phyloP scores from a whole-genome alignment of 1,140 invertebrate genomes.

The Orussus abietinus region DNA sequence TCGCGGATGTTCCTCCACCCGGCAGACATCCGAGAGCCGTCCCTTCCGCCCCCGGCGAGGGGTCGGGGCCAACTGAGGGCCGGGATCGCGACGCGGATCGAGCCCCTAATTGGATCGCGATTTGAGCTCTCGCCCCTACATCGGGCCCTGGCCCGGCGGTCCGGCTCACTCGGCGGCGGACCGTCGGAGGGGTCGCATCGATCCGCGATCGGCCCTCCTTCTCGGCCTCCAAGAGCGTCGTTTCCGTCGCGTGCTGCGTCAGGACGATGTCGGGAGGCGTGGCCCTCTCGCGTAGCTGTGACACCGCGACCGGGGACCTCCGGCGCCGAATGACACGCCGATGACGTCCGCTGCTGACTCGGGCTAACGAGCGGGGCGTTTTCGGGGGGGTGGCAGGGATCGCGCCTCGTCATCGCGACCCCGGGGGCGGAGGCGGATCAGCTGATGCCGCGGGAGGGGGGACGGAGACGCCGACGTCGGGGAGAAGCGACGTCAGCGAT shows the following conservation, averaged over 20 bases:
- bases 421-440: constrained; percentile 25
- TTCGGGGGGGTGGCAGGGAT: constrained; percentile 39
- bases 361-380: constrained; percentile 53
- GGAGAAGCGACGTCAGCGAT: constrained; percentile 32
- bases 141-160: no score
- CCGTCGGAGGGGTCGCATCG: no score
- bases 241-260: constrained; percentile 38
- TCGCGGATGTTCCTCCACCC: no score
- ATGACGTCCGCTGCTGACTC: constrained; percentile 55
- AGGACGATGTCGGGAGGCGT: constrained; percentile 43
- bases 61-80: no score
- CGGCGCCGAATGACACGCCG: constrained; percentile 51
- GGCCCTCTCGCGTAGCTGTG: constrained; percentile 29
- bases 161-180: no score
- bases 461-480: not conserved
- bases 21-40: no score
- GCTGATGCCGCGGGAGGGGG: constrained; percentile 12
- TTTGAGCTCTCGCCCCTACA: no score
- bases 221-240: no score
- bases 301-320: constrained; percentile 24
- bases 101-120: no score
- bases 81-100: no score
- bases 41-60: no score
- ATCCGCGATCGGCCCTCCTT: no score
- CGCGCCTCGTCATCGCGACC: constrained; percentile 49